These are phyloP conservation scores for Caenorhabditis auriculariae DNA, from an alignment of 2,888 invertebrate genomes.

Conservation along the genomic window DNA sequence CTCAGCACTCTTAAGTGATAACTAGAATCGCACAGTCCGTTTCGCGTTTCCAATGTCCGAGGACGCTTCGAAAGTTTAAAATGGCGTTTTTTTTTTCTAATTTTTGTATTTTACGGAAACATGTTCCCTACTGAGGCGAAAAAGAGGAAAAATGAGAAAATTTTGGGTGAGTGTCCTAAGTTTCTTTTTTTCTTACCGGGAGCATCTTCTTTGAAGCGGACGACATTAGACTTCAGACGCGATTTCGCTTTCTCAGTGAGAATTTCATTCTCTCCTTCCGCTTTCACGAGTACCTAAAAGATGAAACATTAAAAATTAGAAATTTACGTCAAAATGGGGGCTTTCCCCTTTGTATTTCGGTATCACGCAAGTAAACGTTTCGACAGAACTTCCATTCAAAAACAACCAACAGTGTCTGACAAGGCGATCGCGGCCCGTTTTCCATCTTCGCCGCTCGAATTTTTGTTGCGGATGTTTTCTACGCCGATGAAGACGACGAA, in stretches of 20 bases:
- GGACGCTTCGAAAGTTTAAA: no score
- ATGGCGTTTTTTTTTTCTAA: background rate
- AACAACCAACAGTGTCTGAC: conserved; percentile 91
- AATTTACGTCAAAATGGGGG: background rate
- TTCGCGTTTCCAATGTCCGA: no score
- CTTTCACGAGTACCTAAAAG: conserved; percentile 32
- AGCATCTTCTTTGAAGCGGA: conserved; percentile 41
- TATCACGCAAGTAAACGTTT: no score
- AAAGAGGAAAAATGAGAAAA: no score
- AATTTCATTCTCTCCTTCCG: conserved; percentile 50
- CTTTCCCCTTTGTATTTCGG: no score
- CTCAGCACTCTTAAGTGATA: no score
- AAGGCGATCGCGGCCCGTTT: conserved; percentile 90
- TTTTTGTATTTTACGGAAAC: background rate
- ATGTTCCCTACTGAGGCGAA: background rate
- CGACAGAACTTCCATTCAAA: background rate
- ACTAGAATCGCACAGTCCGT: no score
- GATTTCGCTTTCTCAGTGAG: conserved; percentile 78
- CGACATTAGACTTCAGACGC: conserved; percentile 43
- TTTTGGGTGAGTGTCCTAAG: conserved; percentile 14
- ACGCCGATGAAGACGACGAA: conserved; percentile 94
- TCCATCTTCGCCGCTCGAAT: conserved; percentile 77
- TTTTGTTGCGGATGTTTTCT: conserved; percentile 79
- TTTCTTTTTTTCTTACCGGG: conserved; percentile 19
- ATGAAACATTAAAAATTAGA: background rate